Evolutionary conservation across 2,113 vertebrate genomes (phyloP).

Genomic region (Polypterus bichir): DNA sequence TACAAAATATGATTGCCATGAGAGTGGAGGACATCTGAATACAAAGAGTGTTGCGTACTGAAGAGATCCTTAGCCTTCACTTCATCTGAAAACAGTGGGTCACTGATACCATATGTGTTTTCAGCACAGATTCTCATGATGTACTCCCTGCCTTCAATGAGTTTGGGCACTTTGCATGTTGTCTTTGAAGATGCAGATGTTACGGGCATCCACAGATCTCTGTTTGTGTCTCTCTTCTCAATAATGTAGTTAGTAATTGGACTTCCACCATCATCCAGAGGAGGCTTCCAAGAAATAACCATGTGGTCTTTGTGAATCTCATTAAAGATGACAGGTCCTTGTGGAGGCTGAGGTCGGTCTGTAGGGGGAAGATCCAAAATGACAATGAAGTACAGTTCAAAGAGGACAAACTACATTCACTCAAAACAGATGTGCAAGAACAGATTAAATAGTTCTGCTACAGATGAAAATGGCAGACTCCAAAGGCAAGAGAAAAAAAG

Average conservation of each 20-base stretch:
- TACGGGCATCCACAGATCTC: conserved; percentile 85
- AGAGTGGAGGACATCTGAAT: background rate
- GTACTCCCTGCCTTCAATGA: conserved; percentile 85
- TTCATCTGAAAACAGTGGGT: conserved; percentile 84
- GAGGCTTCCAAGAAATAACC: conserved; percentile 92
- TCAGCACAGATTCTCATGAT: conserved; percentile 85
- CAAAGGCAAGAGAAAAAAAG: too few species aligned
- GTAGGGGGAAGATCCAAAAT: conserved; percentile 19
- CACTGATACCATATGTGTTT: conserved; percentile 92
- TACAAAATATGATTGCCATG: background rate
- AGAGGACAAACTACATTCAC: too few species aligned
- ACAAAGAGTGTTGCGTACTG: conserved; percentile 54
- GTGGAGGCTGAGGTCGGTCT: conserved; percentile 87
- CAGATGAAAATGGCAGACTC: too few species aligned
- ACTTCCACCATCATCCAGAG: conserved; percentile 82
- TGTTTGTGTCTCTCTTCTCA: conserved; percentile 80
- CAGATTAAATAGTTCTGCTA: too few species aligned
- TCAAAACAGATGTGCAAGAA: too few species aligned
- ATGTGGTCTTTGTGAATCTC: conserved; percentile 88
- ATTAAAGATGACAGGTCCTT: conserved; percentile 86
- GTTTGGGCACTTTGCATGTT: conserved; percentile 82
- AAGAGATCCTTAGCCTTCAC: conserved; percentile 93
- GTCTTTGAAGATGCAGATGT: conserved; percentile 80
- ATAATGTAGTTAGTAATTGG: conserved; percentile 89
- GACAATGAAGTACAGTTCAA: background rate